phyloP scores from a whole-genome alignment of 2,113 vertebrate species.

The Brienomyrus longianalis region DNA sequence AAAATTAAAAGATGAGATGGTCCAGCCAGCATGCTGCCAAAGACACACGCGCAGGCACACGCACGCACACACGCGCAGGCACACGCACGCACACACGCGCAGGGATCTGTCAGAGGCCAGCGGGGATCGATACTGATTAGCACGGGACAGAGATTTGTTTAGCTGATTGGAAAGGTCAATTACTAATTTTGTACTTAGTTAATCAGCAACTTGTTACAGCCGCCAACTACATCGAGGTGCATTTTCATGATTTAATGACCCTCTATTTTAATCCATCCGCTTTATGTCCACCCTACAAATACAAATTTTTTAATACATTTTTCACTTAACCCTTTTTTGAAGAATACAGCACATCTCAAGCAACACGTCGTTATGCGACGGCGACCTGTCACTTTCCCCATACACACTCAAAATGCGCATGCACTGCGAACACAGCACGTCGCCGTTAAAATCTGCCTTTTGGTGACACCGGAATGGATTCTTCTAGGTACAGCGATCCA shows the following conservation, averaged over 20 bases:
- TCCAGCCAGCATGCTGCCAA: conserved; percentile 32
- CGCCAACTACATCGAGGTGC: conserved; percentile 64
- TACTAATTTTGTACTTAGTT: conserved; percentile 76
- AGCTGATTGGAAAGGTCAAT: conserved; percentile 79
- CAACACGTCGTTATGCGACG: background rate
- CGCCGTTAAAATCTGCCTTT: background rate
- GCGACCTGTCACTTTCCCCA: background rate
- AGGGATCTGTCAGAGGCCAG: conserved; percentile 43
- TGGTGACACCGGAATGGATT: background rate
- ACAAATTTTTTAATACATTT: background rate
- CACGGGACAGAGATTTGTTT: conserved; percentile 67
- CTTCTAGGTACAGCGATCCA: background rate
- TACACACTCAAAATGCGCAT: background rate
- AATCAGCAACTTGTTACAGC: conserved; percentile 67
- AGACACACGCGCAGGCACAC: background rate
- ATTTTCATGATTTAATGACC: conserved; percentile 54
- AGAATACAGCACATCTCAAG: background rate
- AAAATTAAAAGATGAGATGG: background rate
- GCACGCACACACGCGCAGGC: conserved; percentile 18
- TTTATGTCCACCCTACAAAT: conserved; percentile 30
- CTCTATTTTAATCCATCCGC: conserved; percentile 42
- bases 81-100: conserved; percentile 18
- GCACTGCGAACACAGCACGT: background rate
- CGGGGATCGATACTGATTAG: conserved; percentile 71
- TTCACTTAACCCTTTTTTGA: background rate